These are phyloP conservation scores for Euspilapteryx auroguttella DNA, from an alignment of 2,888 invertebrate species.

Conservation along the genomic window DNA sequence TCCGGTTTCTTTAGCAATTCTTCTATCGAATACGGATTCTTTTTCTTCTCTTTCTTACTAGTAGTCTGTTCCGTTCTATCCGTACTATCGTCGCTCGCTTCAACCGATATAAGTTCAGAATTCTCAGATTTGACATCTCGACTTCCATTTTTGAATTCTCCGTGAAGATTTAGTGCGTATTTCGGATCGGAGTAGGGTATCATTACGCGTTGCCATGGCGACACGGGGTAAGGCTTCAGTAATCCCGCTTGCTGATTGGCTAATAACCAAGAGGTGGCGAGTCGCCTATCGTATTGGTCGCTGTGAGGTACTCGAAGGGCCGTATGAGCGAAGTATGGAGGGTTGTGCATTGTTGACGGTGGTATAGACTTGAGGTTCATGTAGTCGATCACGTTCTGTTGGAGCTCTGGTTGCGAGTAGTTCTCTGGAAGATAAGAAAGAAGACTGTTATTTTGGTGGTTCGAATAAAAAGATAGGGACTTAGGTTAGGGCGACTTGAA, in stretches of 20 bases:
- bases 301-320: slow-evolving; percentile 40
- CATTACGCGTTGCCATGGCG: slow-evolving; percentile 63
- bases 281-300: slow-evolving; percentile 41
- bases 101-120: slow-evolving; percentile 49
- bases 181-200: slow-evolving; percentile 52
- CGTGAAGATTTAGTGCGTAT: slow-evolving; percentile 35
- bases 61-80: slow-evolving; percentile 39
- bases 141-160: slow-evolving; percentile 33
- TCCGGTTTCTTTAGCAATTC: slow-evolving; percentile 82
- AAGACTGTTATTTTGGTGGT: background rate
- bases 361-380: slow-evolving; percentile 39
- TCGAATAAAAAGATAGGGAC: background rate
- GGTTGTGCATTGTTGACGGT: slow-evolving; percentile 22
- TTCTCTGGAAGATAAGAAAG: slow-evolving; percentile 29
- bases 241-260: slow-evolving; percentile 53
- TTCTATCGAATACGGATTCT: slow-evolving; percentile 87
- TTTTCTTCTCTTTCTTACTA: slow-evolving; percentile 59
- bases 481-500: background rate
- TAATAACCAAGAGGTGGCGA: slow-evolving; percentile 59
- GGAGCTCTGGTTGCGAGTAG: slow-evolving; percentile 33
- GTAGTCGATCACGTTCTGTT: slow-evolving; percentile 44
- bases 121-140: slow-evolving; percentile 42
- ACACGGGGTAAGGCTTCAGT: slow-evolving; percentile 51
- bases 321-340: slow-evolving; percentile 42
- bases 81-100: slow-evolving; percentile 59